phyloP scores from a whole-genome alignment of 2,888 invertebrate species.

The Synergus japonicus region DNA sequence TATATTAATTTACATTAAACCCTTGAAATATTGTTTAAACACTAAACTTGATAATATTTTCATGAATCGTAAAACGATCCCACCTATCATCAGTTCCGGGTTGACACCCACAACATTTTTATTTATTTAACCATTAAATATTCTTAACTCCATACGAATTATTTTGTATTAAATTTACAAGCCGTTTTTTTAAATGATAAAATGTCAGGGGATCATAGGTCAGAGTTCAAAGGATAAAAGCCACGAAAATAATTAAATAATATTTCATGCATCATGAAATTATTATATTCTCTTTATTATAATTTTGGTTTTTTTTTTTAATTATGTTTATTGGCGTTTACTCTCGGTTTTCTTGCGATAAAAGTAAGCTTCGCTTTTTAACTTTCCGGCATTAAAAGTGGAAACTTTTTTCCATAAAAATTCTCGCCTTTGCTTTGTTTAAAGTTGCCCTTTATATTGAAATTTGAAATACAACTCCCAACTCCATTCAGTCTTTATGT shows the following conservation, averaged over 20 bases:
- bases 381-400: conserved; percentile 24
- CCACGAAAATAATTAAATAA: too few species aligned
- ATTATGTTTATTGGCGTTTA: not conserved
- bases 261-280: not conserved
- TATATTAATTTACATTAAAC: not conserved
- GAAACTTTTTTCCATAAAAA: conserved; percentile 24
- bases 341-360: not conserved
- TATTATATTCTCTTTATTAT: not conserved
- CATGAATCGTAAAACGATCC: not conserved
- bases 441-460: conserved; percentile 36
- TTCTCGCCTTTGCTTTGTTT: conserved; percentile 17
- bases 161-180: not conserved
- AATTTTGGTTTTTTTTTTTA: not conserved
- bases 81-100: not conserved
- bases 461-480: conserved; percentile 10
- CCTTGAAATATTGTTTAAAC: not conserved
- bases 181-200: not conserved
- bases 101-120: not conserved
- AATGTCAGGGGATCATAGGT: too few species aligned
- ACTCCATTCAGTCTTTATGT: conserved; percentile 21
- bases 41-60: not conserved
- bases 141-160: not conserved
- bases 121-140: not conserved
- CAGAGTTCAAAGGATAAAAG: too few species aligned
- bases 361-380: conserved; percentile 22